phyloP scores from a whole-genome alignment of 1,140 invertebrate genomes.

The Dinoponera quadriceps region DNA sequence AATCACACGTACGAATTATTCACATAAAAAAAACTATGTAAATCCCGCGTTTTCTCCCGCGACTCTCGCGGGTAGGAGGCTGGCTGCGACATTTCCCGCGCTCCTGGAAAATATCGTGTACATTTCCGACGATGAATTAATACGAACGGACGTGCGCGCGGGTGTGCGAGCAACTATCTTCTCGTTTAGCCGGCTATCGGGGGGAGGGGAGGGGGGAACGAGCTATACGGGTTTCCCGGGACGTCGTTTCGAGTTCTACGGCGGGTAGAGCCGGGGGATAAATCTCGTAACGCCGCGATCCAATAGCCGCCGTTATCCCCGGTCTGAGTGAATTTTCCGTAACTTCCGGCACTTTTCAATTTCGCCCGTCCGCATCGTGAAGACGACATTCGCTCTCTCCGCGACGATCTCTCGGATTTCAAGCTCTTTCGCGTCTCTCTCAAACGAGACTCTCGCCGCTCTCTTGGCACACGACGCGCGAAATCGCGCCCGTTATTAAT shows the following conservation, averaged over 20 bases:
- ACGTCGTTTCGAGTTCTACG: conserved; percentile 39
- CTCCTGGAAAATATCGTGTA: not conserved
- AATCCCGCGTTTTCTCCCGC: no score
- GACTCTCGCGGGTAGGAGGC: no score
- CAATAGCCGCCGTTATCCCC: conserved; percentile 36
- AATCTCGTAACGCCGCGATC: conserved; percentile 44
- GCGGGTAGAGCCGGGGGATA: not conserved
- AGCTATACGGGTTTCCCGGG: not conserved
- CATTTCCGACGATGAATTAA: conserved; percentile 32
- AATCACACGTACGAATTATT: no score
- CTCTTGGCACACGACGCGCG: no score
- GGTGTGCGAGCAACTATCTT: conserved; percentile 26
- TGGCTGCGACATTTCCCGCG: not conserved
- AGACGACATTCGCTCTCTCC: conserved; percentile 5
- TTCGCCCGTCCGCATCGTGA: not conserved
- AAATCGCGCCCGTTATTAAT: no score
- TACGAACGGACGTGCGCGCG: not conserved
- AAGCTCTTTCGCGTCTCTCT: no score
- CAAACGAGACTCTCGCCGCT: no score
- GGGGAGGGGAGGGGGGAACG: no score
- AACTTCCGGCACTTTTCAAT: conserved; percentile 49
- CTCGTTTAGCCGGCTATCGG: conserved; percentile 6
- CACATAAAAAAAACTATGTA: no score
- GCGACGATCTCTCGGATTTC: no score
- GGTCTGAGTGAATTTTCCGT: conserved; percentile 33